Base-by-base conservation (phyloP, 2,888 invertebrate genomes). In the Charanyca ferruginea region DNA sequence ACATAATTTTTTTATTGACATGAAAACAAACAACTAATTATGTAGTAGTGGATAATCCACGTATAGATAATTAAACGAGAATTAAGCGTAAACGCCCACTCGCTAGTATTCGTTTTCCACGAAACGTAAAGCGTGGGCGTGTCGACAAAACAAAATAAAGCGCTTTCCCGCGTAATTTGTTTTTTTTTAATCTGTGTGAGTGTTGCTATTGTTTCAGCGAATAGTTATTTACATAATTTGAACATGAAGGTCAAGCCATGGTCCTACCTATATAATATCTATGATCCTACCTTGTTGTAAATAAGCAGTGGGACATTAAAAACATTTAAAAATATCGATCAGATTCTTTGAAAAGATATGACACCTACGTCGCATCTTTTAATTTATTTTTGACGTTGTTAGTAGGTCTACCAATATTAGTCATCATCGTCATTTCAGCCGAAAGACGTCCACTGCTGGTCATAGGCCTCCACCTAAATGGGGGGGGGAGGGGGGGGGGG, bases 51-150 rank as follows among this genome's bases (percentile, higher is more conserved):
- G 44, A 32, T 75, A 71, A 71, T 75, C 55, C 52, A 25, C 38
- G 25, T 51, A 58, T 45, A 13, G 22, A 13, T 73, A 60, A 52
- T 69, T 48, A 35, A 58, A 65, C 51, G 20, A 51, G 18, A 13
- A 57, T 63, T 77, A 48, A 49, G 49, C 49, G 38, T 51, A 60
- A 75, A 64, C 78, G 59, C 80, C 80, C 75, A 80, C 80, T 4
- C 28, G 22, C 47, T 60, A n/a, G n/a, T n/a, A 44, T 48, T 32
- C 3, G 55, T 66, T 77, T 64, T 38, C 38, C 38, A 13, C 38
- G 38, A 38, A 38, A 38, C 38, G 16, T 16, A 16, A 38, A 13
- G 16, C 16, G 38, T 38, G 16, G 38, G 38, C 38, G 13, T 9
- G 35, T 28, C 7, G 28, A 28, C 28, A 28, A 28, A 16, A 16